Base-by-base conservation (phyloP, 2,797 vertebrate genomes). In the Urophycis tenuis region DNA sequence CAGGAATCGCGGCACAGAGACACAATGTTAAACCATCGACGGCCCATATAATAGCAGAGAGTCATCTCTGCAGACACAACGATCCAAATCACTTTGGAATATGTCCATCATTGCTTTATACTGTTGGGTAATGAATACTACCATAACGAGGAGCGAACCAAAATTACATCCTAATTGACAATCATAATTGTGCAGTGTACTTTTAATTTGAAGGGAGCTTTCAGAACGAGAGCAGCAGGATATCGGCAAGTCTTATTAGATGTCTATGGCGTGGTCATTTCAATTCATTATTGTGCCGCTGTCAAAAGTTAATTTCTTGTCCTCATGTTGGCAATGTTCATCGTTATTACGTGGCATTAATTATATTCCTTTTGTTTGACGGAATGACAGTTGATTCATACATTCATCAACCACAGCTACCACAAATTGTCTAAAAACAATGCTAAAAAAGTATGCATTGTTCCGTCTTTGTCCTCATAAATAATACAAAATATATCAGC, bases 81-180 rank as follows among this genome's bases (percentile, higher is more conserved):
- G 36, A 45, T 45, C 39, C 41, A 9, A 45, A 74, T 74, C 73
- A 75, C 53, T 67, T 36, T 36, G 53, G 33, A 31, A 19, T 71
- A 72, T 15, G 39, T 45, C 22, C 35, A 39, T 70, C 35, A 74
- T 74, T 69, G 35, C 34, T 29, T 19, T 73, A 31, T n/a, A 12
- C 71, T 31, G n/a, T 69, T 31, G 64, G 72, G 39, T 69, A 73
- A 72, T 67, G 33, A 75, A 79, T 71, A 32, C 49, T 30, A 75
- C 12, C 17, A 32, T 31, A 72, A 64, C 60, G 30, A 64, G 34
- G 31, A 71, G 8, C 74, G 34, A 34, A 72, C 3, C 32, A 5
- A 29, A 35, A 64, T 36, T n/a, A 64, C 60, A 64, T 75, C 19
- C 35, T 31, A 72, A 34, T 29, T 71, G 77, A 75, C 77, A 74